Base-by-base conservation (phyloP, 2,888 invertebrate genomes). In the Poecilobothrus nobilitatus region DNA sequence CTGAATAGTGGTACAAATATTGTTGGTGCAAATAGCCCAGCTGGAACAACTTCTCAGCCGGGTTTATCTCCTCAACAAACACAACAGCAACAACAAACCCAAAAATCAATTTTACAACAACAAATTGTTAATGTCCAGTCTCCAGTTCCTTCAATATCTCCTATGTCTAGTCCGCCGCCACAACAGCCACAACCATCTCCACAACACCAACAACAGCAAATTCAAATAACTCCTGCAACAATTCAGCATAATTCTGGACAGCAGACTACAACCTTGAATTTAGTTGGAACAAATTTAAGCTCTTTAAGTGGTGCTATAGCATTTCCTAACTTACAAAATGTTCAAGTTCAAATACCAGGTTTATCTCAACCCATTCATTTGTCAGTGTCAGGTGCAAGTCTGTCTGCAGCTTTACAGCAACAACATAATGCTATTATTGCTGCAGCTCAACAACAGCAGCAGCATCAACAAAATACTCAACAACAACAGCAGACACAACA, bases 361-460 rank as follows among this genome's bases (percentile, higher is more conserved):
- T 86, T 94, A 69, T 87, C 92, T n/a, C 92, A 92, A 74, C 92
- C 93, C 6, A 92, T 94, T 74, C 92, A 93, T 67, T 83, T 91
- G 75, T 89, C 91, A 63, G 81, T 91, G 71, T 89, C 91, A 62
- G 87, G 90, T 44, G 86, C 89, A 53, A 84, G 84, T 9, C 78
- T 84, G 70, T 82, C 82, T 71, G 79, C 82, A 66, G 83, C 82
- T 69, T 75, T 74, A 67, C 76, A 77, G 64, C 77, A 76, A 7
- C 76, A 76, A 66, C 71, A 74, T 27, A 61, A 61, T 66, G 27
- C 22, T 2, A 66, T 66, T 44, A 78, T 79, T 27, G 63, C 69
- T 2, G 68, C 65, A 1, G 67, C n/a, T 10, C 65, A 62, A 3
- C 70, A 70, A 10, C 76, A 76, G 62, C 73, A 74, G 69, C 68